Conservation (phyloP, 1,140 invertebrate genomes). For the Potamilus streckersoni region DNA sequence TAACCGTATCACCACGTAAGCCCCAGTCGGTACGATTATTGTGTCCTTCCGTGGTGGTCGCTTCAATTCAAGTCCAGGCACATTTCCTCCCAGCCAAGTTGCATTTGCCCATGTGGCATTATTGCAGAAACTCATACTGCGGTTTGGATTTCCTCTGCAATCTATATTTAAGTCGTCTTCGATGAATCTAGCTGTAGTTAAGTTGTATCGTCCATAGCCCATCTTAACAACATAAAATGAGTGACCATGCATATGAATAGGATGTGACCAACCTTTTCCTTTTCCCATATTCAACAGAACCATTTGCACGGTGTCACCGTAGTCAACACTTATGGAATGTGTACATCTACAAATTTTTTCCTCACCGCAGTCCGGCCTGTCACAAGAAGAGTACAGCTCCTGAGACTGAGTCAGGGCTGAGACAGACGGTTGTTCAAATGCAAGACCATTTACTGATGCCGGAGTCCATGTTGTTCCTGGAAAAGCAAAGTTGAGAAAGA, state of each 20-base stretch:
- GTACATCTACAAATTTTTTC: constrained; percentile 17
- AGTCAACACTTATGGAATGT: constrained; percentile 11
- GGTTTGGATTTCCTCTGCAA: too few relatives aligned
- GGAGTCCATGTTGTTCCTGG: constrained; percentile 17
- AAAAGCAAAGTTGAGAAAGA: constrained; percentile 30
- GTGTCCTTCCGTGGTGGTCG: constrained; percentile 78
- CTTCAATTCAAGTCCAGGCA: constrained; percentile 51
- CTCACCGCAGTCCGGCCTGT: constrained; percentile 4
- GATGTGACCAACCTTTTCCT: constrained; percentile 22
- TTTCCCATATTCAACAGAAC: constrained; percentile 15
- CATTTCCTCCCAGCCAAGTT: constrained; percentile 27
- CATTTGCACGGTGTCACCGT: constrained; percentile 9
- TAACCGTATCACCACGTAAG: constrained; percentile 77
- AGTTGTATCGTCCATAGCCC: too few relatives aligned
- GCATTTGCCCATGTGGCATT: constrained; percentile 36
- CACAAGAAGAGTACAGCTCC: constrained; percentile 9
- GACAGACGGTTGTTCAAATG: constrained; percentile 13
- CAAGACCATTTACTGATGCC: constrained; percentile 25
- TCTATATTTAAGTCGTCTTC: too few relatives aligned
- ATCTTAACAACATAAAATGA: constrained; percentile 8
- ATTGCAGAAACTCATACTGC: constrained; percentile 30
- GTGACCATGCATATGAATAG: constrained; percentile 23
- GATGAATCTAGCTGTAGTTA: too few relatives aligned
- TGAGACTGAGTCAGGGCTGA: constrained; percentile 16
- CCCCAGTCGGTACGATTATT: constrained; percentile 76